Conservation (phyloP, 2,113 vertebrate genomes). For the Sander lucioperca region DNA sequence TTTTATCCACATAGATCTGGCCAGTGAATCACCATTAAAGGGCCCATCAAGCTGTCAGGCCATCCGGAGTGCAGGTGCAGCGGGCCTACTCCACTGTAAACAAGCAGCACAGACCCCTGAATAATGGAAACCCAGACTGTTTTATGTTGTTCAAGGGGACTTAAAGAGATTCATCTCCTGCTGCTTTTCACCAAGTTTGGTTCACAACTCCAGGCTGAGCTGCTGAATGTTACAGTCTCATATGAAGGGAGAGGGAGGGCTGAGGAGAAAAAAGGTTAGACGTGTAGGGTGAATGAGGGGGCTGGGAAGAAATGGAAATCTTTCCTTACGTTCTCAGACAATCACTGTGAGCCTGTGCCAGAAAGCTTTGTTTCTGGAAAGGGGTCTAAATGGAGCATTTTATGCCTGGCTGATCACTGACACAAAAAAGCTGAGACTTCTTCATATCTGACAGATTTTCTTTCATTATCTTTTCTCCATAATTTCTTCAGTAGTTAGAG, state of each 20-base stretch:
- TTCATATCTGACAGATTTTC: conserved; percentile 80
- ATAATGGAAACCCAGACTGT: conserved; percentile 79
- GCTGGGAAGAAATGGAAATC: conserved; percentile 70
- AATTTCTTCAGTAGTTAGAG: conserved; percentile 74
- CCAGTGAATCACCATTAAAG: conserved; percentile 87
- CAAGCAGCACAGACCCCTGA: conserved; percentile 77
- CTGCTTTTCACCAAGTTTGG: conserved; percentile 78
- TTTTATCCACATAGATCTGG: conserved; percentile 85
- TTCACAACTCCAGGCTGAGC: conserved; percentile 67
- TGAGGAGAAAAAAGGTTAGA: conserved; percentile 42
- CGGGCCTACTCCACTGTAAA: conserved; percentile 80
- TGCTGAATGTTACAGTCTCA: conserved; percentile 65
- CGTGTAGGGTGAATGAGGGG: conserved; percentile 27
- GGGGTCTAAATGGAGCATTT: conserved; percentile 74
- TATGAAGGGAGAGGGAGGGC: conserved; percentile 50
- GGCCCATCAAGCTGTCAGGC: conserved; percentile 85
- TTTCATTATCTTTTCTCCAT: conserved; percentile 76
- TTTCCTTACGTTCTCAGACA: conserved; percentile 69
- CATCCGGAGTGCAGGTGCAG: conserved; percentile 81
- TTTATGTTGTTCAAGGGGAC: conserved; percentile 79
- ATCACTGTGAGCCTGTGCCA: conserved; percentile 70
- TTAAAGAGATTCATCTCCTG: conserved; percentile 82
- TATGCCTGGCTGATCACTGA: conserved; percentile 76
- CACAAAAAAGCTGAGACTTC: conserved; percentile 75
- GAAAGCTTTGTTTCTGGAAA: conserved; percentile 75